Evolutionary conservation across 2,888 invertebrate genomes (phyloP).

Genomic region (Aspidiotus destructor): DNA sequence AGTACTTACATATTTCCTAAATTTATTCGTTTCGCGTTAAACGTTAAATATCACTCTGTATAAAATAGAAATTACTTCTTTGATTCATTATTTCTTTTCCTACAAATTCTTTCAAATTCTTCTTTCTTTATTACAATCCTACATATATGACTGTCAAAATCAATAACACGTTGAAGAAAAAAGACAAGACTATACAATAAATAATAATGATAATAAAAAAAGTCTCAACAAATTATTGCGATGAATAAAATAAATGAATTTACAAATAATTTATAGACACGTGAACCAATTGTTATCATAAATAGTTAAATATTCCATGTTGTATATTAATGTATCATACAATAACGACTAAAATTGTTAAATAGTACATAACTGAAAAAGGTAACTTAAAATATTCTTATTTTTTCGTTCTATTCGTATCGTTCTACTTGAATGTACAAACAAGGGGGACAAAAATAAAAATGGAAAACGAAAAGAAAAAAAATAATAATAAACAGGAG

Average conservation of each 20-base stretch:
- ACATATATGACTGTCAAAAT: constrained; percentile 4
- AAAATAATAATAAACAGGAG: constrained; percentile 5
- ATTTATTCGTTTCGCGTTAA: no score
- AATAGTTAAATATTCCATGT: background rate
- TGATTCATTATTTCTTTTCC: no score
- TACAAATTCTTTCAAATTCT: background rate
- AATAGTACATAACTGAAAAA: constrained; percentile 17
- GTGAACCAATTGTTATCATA: background rate
- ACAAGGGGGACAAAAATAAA: background rate
- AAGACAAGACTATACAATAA: constrained; percentile 6
- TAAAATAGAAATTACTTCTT: no score
- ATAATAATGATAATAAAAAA: constrained; percentile 17
- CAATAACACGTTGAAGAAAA: constrained; percentile 11
- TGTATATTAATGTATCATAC: constrained; percentile 13
- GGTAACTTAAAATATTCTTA: constrained; percentile 31
- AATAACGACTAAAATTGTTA: constrained; percentile 16
- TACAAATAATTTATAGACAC: constrained; percentile 1
- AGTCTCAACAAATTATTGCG: constrained; percentile 19
- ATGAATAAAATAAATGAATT: constrained; percentile 1
- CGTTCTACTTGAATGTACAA: constrained; percentile 5
- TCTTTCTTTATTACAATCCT: background rate
- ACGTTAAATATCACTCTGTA: no score
- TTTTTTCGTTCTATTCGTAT: constrained; percentile 10
- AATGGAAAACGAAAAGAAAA: background rate
- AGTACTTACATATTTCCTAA: no score